Base-by-base conservation (phyloP, 2,797 vertebrate genomes). In the Triplophysa bombifrons region DNA sequence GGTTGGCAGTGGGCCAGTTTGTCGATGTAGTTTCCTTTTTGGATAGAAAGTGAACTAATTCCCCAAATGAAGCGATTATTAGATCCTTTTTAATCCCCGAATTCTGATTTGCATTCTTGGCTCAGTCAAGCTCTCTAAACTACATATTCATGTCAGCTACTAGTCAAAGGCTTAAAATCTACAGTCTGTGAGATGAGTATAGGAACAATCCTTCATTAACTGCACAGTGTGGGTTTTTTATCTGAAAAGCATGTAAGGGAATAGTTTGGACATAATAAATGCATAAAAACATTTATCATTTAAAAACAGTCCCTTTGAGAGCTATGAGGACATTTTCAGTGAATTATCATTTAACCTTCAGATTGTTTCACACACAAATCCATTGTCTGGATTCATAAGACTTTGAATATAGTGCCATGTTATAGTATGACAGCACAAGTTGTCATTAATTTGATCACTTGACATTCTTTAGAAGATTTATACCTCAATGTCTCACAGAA, bases 41-140 rank as follows among this genome's bases (percentile, higher is more conserved):
- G 19, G 74, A 50, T 76, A 7, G 16, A 48, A 58, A 19, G 19
- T 60, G 27, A 76, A 48, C 17, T 60, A 14, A 60, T 48, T 76
- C 4, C 2, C 10, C 11, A 68, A 67, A 46, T 46, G 55, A 67
- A 46, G 7, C 11, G 34, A 48, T 4, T 76, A 68, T 69, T 19
- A 76, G 34, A 61, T 61, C 25, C 7, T 61, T 61, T 55, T 38
- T 65, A 56, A 76, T 46, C 22, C 22, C 22, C 2, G 25, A 67
- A 13, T 30, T 56, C 11, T 2, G 61, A 75, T 66, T 65, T 55
- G 20, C 3, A 20, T 7, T 75, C 34, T 55, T 4, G 20, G 30
- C 4, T 66, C 4, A 38, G 38, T 41, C 2, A 0, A 0, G 12
- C 22, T 56, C 7, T 27, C 20, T 76, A n/a, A 44, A 22, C 19